phyloP scores from a whole-genome alignment of 1,140 invertebrate genomes.

The Ephestia elutella region DNA sequence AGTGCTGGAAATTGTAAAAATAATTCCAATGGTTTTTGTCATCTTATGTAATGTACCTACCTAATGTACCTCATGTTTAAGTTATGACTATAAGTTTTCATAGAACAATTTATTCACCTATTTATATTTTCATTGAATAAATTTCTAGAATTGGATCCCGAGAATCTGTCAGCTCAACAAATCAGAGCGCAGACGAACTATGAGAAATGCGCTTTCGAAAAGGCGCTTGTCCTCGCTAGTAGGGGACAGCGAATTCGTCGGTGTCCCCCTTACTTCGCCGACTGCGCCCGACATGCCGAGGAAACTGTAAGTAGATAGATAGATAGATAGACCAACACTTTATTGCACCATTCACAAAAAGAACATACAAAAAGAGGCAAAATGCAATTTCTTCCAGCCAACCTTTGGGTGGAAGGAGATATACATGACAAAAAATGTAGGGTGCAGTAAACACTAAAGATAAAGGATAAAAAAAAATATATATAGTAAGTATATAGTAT shows the following conservation, averaged over 20 bases:
- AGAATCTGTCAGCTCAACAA: conserved; percentile 53
- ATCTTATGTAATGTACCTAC: too few relatives aligned
- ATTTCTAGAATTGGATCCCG: conserved; percentile 50
- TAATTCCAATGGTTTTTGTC: too few relatives aligned
- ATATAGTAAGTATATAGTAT: too few relatives aligned
- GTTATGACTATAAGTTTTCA: too few relatives aligned
- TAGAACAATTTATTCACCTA: background rate
- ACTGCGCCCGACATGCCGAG: conserved; percentile 54
- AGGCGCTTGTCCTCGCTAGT: conserved; percentile 45
- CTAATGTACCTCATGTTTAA: too few relatives aligned
- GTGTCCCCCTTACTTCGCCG: conserved; percentile 51
- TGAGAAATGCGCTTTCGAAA: conserved; percentile 61
- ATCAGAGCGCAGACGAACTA: conserved; percentile 61
- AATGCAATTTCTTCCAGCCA: too few relatives aligned
- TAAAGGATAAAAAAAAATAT: too few relatives aligned
- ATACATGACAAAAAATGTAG: too few relatives aligned
- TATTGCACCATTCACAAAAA: background rate
- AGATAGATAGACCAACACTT: background rate
- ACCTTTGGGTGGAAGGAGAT: too few relatives aligned
- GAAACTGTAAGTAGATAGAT: conserved; percentile 58
- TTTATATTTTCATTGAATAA: conserved; percentile 3
- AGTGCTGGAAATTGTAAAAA: too few relatives aligned
- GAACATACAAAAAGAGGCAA: too few relatives aligned
- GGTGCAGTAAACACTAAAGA: too few relatives aligned
- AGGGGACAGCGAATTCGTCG: conserved; percentile 35